These are phyloP conservation scores for Leucoraja erinaceus DNA, from an alignment of 2,113 vertebrate species.

Conservation along the genomic window DNA sequence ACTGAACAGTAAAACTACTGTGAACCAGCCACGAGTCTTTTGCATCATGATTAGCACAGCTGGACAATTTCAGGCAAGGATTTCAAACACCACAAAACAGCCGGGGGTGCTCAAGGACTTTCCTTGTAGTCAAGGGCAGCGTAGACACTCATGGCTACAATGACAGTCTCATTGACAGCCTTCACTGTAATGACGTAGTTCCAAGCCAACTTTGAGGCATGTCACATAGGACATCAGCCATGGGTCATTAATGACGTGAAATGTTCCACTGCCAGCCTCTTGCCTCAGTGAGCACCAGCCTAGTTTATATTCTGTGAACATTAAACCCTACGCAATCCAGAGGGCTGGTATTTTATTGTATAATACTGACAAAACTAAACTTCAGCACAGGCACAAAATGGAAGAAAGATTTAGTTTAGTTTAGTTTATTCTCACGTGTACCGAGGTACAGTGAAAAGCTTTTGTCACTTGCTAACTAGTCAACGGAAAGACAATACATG, in stretches of 20 bases:
- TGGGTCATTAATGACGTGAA: not conserved
- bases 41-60: not conserved
- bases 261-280: not conserved
- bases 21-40: not conserved
- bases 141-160: not conserved
- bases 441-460: too few relatives aligned
- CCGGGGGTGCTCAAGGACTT: not conserved
- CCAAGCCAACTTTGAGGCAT: not conserved
- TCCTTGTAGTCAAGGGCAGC: constrained; percentile 18
- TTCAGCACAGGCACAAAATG: not conserved
- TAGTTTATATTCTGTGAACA: not conserved
- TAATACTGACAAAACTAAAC: not conserved
- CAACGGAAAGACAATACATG: too few relatives aligned
- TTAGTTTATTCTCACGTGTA: too few relatives aligned
- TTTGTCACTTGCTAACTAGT: too few relatives aligned
- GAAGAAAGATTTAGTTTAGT: too few relatives aligned
- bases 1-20: not conserved
- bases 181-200: not conserved
- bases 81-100: not conserved
- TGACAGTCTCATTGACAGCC: not conserved
- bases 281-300: not conserved
- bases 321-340: not conserved
- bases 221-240: not conserved
- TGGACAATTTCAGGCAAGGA: not conserved
- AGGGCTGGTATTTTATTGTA: not conserved